Evolutionary conservation across 2,113 vertebrate genomes (phyloP), one percentile per base, ranked within the genome.

Genomic region (Ptilonorhynchus violaceus): DNA sequence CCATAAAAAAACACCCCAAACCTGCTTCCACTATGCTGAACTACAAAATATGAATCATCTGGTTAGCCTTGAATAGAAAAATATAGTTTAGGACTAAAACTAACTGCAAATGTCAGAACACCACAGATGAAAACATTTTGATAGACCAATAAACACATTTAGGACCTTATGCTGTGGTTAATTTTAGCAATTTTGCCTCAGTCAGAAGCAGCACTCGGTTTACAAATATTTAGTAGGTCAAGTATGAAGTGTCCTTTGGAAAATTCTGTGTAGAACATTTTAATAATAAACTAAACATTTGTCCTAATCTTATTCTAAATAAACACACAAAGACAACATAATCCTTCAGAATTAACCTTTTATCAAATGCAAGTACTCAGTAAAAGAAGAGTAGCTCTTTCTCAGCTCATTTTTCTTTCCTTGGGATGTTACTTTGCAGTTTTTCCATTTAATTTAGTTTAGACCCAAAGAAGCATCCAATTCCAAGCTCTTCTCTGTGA

Each of bases 311-410:
- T 83, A 66, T 68, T 90, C 50, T 76, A 83, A 95, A 76, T 76
- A 94, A 85, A 88, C 39, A 82, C 44, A 89, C 30, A 81, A 89
- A 73, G 42, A 44, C 4, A 2, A 59, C 55, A 83, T 93, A 93
- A 94, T 96, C 55, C 85, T 69, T 94, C 59, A 86, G 85, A 93
- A 92, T 93, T 97, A 97, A 96, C 87, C 82, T 96, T 74, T 82
- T 89, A 83, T 92, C 83, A 94, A 89, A 85, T 33, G 72, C 33
- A 90, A 89, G 30, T 76, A 55, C 24, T 46, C n/a, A 83, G 50
- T 20, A 69, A 46, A 91, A 93, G 74, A 88, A 11, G 5, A 83
- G 24, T 79, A 50, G 49, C 30, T 88, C 55, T 85, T 94, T 74
- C 41, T 92, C 50, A 62, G 67, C 53, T 91, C 28, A 16, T 85